Evolutionary conservation across 2,888 invertebrate species (phyloP).

Genomic region (Heliconius charithonia): DNA sequence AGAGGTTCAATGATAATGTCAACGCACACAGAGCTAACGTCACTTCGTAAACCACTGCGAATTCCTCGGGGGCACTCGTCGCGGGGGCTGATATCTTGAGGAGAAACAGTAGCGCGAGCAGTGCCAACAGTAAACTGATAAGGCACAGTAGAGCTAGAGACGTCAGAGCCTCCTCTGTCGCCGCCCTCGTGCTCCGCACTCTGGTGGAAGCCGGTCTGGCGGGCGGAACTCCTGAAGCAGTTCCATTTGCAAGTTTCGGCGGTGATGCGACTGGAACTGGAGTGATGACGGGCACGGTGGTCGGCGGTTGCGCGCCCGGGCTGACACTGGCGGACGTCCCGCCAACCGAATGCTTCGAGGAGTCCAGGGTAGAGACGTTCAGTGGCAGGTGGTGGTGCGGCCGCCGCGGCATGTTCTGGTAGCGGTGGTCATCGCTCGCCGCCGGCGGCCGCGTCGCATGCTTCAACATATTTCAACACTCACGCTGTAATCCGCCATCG

Average conservation of each 20-base stretch:
- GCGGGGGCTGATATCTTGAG: constrained; percentile 91
- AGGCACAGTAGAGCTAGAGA: constrained; percentile 93
- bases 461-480: constrained; percentile 86
- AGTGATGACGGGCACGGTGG: constrained; percentile 61
- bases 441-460: constrained; percentile 86
- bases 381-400: constrained; percentile 86
- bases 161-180: constrained; percentile 89
- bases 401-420: constrained; percentile 84
- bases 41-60: constrained; percentile 95
- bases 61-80: constrained; percentile 88
- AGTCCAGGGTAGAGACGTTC: constrained; percentile 87
- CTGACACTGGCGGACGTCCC: constrained; percentile 84
- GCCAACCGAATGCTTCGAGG: constrained; percentile 86
- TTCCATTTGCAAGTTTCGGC: constrained; percentile 80
- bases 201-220: constrained; percentile 66
- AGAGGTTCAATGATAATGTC: constrained; percentile 93
- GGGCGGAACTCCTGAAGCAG: constrained; percentile 81
- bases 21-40: constrained; percentile 94
- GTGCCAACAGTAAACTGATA: constrained; percentile 91
- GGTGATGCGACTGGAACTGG: constrained; percentile 70
- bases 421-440: constrained; percentile 82
- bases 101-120: constrained; percentile 92
- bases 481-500: constrained; percentile 74
- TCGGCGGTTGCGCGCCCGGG: constrained; percentile 76
- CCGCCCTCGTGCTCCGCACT: constrained; percentile 68